Conservation (phyloP, 2,888 invertebrate genomes). For the Scaeva pyrastri region DNA sequence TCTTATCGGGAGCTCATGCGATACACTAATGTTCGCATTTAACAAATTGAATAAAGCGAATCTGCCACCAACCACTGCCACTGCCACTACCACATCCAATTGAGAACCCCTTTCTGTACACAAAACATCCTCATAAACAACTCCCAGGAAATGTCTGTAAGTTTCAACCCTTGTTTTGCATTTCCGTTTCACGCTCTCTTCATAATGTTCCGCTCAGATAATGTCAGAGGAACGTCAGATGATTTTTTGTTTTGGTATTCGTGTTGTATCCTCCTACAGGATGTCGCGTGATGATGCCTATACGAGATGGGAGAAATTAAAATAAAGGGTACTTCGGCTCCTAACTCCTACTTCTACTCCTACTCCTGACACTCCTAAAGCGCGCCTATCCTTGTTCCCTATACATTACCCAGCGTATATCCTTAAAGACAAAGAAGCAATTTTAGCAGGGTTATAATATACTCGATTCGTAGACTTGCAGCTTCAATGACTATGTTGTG, state of each 20-base stretch:
- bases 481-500: background rate
- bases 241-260: slow-evolving; percentile 18
- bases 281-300: slow-evolving; percentile 30
- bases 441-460: background rate
- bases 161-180: slow-evolving; percentile 67
- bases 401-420: too few relatives aligned
- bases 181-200: slow-evolving; percentile 68
- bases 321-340: slow-evolving; percentile 23
- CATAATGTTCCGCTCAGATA: slow-evolving; percentile 73
- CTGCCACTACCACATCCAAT: background rate
- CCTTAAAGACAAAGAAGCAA: slow-evolving; percentile 6
- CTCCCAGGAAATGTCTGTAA: slow-evolving; percentile 58
- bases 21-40: slow-evolving; percentile 74
- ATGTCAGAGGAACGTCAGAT: slow-evolving; percentile 62
- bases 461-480: slow-evolving; percentile 1
- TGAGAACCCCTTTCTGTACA: slow-evolving; percentile 5
- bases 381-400: too few relatives aligned
- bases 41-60: slow-evolving; percentile 71
- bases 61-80: slow-evolving; percentile 4
- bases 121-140: slow-evolving; percentile 57
- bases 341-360: too few relatives aligned
- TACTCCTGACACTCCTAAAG: too few relatives aligned
- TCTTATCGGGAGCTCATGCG: slow-evolving; percentile 71
- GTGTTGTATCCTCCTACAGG: slow-evolving; percentile 29
- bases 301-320: slow-evolving; percentile 41